phyloP scores from a whole-genome alignment of 2,888 invertebrate species.

The Plusia festucae region DNA sequence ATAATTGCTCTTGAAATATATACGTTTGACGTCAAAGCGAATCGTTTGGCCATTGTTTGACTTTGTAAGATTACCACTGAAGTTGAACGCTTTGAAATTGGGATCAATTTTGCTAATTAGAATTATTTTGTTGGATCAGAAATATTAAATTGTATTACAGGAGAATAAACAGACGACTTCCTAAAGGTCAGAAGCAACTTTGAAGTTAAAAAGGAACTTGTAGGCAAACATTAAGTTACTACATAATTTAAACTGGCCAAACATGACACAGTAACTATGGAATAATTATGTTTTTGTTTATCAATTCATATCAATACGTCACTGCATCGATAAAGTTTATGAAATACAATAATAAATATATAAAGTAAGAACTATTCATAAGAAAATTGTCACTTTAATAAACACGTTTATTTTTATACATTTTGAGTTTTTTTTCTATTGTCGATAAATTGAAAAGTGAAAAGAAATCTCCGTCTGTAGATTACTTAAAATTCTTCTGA shows the following conservation, averaged over 20 bases:
- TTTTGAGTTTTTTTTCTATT: neutral
- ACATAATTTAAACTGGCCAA: neutral
- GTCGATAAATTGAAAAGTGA: conserved; percentile 36
- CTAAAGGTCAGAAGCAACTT: neutral
- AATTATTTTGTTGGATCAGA: conserved; percentile 33
- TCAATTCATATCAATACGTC: too few species aligned
- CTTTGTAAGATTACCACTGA: conserved; percentile 53
- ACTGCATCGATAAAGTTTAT: neutral
- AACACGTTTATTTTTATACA: neutral
- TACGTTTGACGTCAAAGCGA: conserved; percentile 42
- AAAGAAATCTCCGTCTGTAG: conserved; percentile 31
- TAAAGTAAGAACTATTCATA: neutral
- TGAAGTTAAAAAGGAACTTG: neutral
- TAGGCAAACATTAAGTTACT: neutral
- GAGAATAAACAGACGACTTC: neutral
- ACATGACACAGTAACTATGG: too few species aligned
- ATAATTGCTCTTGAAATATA: conserved; percentile 4
- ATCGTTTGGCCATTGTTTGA: conserved; percentile 51
- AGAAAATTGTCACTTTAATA: neutral
- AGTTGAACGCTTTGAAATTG: conserved; percentile 36
- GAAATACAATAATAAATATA: too few species aligned
- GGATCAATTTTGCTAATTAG: conserved; percentile 38
- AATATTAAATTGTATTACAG: conserved; percentile 17
- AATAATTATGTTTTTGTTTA: too few species aligned
- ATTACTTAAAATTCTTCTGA: conserved; percentile 11